phyloP scores from a whole-genome alignment of 1,140 invertebrate genomes.

The Lepidotrigona ventralis region DNA sequence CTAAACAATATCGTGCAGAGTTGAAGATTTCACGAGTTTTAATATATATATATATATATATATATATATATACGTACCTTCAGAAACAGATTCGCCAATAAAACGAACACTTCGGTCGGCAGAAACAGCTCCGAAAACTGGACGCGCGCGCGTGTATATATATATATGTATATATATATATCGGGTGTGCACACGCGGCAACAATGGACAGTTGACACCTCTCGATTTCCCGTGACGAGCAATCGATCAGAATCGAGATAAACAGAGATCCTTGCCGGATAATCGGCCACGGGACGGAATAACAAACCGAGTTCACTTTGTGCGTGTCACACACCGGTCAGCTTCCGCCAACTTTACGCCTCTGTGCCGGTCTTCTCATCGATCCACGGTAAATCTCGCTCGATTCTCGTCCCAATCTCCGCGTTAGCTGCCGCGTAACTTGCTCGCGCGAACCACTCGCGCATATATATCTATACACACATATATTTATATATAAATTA shows the following conservation, averaged over 20 bases:
- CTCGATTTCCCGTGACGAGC: background rate
- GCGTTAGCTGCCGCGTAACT: background rate
- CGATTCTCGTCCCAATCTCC: conserved; percentile 9
- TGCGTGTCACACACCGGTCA: conserved; percentile 18
- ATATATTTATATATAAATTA: background rate
- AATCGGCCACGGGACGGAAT: background rate
- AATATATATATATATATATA: too few species aligned
- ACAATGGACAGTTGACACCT: background rate
- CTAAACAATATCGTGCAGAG: background rate
- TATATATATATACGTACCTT: conserved; percentile 5
- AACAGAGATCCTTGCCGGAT: conserved; percentile 9
- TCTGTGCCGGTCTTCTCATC: conserved; percentile 22
- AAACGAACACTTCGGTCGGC: conserved; percentile 14
- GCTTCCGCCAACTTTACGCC: conserved; percentile 31
- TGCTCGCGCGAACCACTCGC: background rate
- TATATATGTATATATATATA: background rate
- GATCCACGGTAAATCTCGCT: conserved; percentile 28
- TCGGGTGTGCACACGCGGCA: conserved; percentile 11
- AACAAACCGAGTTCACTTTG: conserved; percentile 18
- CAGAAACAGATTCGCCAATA: background rate
- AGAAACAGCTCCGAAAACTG: background rate
- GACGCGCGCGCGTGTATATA: background rate
- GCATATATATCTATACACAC: too few species aligned
- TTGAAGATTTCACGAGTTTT: background rate
- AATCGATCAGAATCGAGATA: conserved; percentile 21